Base-by-base conservation (phyloP, 2,797 vertebrate genomes). In the Falco rusticolus region DNA sequence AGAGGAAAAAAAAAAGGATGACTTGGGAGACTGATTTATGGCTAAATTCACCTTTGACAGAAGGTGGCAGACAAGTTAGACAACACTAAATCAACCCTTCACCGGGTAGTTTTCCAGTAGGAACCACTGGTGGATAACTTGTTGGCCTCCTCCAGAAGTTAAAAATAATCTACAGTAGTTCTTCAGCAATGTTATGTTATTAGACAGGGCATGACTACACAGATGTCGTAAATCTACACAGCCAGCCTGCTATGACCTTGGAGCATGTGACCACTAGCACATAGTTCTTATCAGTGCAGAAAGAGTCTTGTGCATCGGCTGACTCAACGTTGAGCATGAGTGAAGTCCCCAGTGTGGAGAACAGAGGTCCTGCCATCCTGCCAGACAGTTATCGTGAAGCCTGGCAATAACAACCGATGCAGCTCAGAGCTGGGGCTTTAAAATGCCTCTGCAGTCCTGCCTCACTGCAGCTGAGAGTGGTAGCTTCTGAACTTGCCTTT, bases 281-380 rank as follows among this genome's bases (percentile, higher is more conserved):
- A 0, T 1, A 12, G 66, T 50, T 22, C 50, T 74, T 25, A 13
- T 5, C 28, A 9, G 2, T 13, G 59, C 1, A 3, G n/a, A 39
- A 50, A 16, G 11, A 57, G 24, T 4, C 48, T 80, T 1, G 0
- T 33, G 45, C 37, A 9, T 18, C 2, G 1, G 6, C 15, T 51
- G 50, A 8, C 50, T 45, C 3, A 2, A 37, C 5, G 16, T 1
- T 25, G 60, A 77, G 16, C 69, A 15, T 13, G 1, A 11, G 5
- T 33, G 28, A 53, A 54, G 28, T 6, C 29, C 61, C 33, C 41
- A n/a, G 8, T 4, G 56, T 2, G 10, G 60, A 85, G 61, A n/a
- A 24, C 50, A 60, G 41, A 69, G 33, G 28, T 65, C 41, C 69
- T 65, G 34, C 45, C 56, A 34, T 69, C 41, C 69, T 60, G 33